Evolutionary conservation across 2,888 invertebrate genomes (phyloP).

Genomic region (Psylliodes chrysocephalus): DNA sequence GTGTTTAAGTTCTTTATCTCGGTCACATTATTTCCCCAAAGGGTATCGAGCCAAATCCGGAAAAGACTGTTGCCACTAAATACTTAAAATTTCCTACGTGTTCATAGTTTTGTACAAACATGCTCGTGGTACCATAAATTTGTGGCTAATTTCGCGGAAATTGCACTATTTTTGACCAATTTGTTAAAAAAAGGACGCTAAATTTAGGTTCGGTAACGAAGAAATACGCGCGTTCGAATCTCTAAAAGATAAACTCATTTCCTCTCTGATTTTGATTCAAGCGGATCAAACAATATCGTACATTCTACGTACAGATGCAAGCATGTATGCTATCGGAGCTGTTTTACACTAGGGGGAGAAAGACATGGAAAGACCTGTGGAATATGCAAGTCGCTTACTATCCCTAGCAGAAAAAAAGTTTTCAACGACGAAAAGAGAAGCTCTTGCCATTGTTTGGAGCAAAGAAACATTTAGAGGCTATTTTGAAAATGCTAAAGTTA

Average conservation of each 20-base stretch:
- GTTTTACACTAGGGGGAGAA: too few species aligned
- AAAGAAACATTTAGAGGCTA: conserved; percentile 59
- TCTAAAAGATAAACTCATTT: conserved; percentile 11
- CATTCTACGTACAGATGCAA: too few species aligned
- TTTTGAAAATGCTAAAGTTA: conserved; percentile 56
- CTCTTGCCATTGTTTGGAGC: too few species aligned
- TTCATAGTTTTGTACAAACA: too few species aligned
- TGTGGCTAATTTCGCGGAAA: neutral
- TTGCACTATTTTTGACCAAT: conserved; percentile 21
- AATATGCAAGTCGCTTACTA: conserved; percentile 49
- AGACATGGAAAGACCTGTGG: too few species aligned
- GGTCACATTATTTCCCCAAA: too few species aligned
- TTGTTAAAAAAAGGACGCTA: conserved; percentile 21
- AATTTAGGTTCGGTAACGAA: conserved; percentile 22
- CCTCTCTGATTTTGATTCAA: too few species aligned
- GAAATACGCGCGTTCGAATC: conserved; percentile 19
- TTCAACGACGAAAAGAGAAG: conserved; percentile 39
- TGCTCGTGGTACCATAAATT: neutral
- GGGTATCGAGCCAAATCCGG: too few species aligned
- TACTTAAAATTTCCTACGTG: conserved; percentile 28
- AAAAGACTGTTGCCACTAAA: too few species aligned
- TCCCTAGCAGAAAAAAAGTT: conserved; percentile 44
- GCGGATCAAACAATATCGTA: conserved; percentile 15
- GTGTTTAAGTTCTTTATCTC: too few species aligned
- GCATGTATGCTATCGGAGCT: too few species aligned